Evolutionary conservation across 1,140 invertebrate genomes (phyloP).

Genomic region (Lucilia cuprina): DNA sequence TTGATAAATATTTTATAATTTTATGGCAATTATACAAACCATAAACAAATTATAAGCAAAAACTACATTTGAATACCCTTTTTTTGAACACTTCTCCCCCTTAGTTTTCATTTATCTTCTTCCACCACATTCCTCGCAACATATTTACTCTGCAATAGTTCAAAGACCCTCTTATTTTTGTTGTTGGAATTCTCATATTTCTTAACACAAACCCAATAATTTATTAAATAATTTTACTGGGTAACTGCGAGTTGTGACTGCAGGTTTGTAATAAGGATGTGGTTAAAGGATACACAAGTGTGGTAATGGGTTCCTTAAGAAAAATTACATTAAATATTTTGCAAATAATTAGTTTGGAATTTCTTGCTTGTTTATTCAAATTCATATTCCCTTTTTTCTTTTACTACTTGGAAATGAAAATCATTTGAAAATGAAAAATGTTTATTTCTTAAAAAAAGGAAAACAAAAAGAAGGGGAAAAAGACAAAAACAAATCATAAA

Average conservation of each 20-base stretch:
- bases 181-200: background rate
- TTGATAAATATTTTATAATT: constrained; percentile 16
- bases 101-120: too few relatives aligned
- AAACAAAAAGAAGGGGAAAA: too few relatives aligned
- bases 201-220: background rate
- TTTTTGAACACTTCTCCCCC: too few relatives aligned
- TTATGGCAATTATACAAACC: constrained; percentile 2
- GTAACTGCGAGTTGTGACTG: background rate
- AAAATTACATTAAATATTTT: background rate
- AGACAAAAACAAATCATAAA: background rate
- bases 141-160: too few relatives aligned
- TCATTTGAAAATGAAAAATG: constrained; percentile 13
- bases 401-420: background rate
- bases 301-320: background rate
- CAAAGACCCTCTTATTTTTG: too few relatives aligned
- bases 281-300: too few relatives aligned
- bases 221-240: background rate
- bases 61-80: too few relatives aligned
- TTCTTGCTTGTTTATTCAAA: background rate
- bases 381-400: background rate
- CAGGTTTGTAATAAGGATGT: background rate
- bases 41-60: background rate
- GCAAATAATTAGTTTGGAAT: constrained; percentile 2
- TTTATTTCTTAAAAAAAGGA: background rate
- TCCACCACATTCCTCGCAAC: too few relatives aligned